Base-by-base conservation (phyloP, 1,140 invertebrate species). In the Zaprionus lachaisei region DNA sequence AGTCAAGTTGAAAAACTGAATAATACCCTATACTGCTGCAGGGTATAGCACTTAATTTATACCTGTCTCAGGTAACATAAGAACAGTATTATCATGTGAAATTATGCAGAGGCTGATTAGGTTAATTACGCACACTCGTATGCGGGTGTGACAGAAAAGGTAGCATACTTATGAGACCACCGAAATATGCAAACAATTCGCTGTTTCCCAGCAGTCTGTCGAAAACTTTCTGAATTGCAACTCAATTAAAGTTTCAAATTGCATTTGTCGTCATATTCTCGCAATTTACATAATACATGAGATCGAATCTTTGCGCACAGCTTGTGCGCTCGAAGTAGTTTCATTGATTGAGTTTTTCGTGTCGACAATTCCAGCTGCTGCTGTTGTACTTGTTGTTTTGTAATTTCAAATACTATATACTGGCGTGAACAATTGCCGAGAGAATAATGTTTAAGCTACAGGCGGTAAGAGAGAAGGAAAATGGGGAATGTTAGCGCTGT, bases 241-340 rank as follows among this genome's bases (percentile, higher is more conserved):
- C 80, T 84, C 83, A 86, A 86, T 87, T 86, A 86, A 82, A 82
- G 80, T 87, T 87, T 65, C 49, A 77, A 86, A 87, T 83, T 86
- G 76, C 83, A 77, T 80, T 78, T 82, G 69, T 68, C 51, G 37
- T 41, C 67, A 60, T 69, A 61, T 79, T 67, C 47, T 76, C 62
- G 69, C 54, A 72, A 80, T 83, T 80, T 83, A 70, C 77, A 83
- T 80, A 77, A 83, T 83, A 60, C 81, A 80, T 67, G 24, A 56
- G 81, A 80, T 73, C 51, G 31, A 80, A 70, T 83, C 77, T 77
- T 62, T 31, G 60, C 37, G 60, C 37, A 64, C 49, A 51, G 80
- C 56, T 54, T 65, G 79, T 71, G 37, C 44, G 9, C 63, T 57
- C 31, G 34, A 55, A 26, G 22, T 51, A 54, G 61, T 65, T 66